These are phyloP conservation scores for Paradoxurus hermaphroditus DNA, from an alignment of 2,113 vertebrate species.

Conservation along the genomic window DNA sequence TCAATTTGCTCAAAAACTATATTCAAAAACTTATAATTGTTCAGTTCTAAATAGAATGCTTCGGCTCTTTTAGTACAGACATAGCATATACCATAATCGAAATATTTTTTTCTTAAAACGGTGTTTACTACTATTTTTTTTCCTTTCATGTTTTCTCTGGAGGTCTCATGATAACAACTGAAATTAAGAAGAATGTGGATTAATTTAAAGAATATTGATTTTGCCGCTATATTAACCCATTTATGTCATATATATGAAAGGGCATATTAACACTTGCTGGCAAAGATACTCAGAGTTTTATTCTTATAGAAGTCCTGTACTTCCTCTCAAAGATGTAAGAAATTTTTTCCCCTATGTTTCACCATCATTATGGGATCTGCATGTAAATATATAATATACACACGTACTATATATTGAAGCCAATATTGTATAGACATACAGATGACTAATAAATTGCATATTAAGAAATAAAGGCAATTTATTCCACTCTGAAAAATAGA, in stretches of 20 bases:
- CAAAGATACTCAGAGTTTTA: neutral
- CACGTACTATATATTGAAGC: neutral
- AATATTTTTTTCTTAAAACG: conserved; percentile 25
- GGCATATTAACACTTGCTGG: neutral
- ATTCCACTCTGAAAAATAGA: neutral
- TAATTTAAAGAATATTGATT: conserved; percentile 7
- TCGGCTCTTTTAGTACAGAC: conserved; percentile 39
- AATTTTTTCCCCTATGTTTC: neutral
- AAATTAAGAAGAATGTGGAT: conserved; percentile 32
- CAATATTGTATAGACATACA: neutral
- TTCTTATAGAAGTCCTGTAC: neutral
- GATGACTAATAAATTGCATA: neutral
- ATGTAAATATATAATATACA: neutral
- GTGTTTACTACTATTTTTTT: neutral
- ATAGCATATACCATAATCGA: neutral
- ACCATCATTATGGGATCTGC: neutral
- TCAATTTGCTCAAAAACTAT: neutral
- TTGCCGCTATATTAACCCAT: neutral
- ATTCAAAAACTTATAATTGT: conserved; percentile 41
- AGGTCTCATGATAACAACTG: neutral
- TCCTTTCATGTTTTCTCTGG: neutral
- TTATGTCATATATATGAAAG: neutral
- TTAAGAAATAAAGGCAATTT: neutral
- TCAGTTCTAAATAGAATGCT: conserved; percentile 19
- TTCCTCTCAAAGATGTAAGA: neutral